These are phyloP conservation scores for Phyllotis vaccarum DNA, from an alignment of 2,797 vertebrate genomes.

Conservation along the genomic window DNA sequence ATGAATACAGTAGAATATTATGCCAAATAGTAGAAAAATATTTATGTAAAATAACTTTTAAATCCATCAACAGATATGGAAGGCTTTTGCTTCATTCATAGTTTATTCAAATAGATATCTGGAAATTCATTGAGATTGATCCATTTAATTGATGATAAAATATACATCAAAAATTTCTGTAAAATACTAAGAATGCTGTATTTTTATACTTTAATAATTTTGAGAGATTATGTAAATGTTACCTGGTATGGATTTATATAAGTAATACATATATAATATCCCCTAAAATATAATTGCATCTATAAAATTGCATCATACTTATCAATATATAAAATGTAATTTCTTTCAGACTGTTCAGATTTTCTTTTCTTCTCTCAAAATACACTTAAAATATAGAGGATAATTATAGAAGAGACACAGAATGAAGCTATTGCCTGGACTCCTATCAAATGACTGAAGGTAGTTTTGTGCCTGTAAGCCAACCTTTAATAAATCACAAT, in stretches of 20 bases:
- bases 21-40: neutral
- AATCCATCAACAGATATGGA: no score
- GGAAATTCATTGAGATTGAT: neutral
- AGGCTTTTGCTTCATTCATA: no score
- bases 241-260: neutral
- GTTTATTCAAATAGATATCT: neutral
- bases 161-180: conserved; percentile 1
- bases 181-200: conserved; percentile 11
- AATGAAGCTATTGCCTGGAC: conserved; percentile 42
- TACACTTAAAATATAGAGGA: conserved; percentile 1
- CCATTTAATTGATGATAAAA: conserved; percentile 56
- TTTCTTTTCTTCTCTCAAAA: neutral
- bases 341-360: neutral
- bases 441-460: neutral
- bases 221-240: neutral
- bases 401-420: neutral
- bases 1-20: neutral
- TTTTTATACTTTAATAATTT: neutral
- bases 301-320: neutral
- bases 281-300: neutral
- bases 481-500: conserved; percentile 59
- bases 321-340: neutral
- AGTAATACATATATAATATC: neutral
- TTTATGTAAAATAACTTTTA: neutral
- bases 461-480: conserved; percentile 30